Evolutionary conservation across 2,888 invertebrate genomes (phyloP), one percentile per base, ranked within the genome.

Genomic region (Platycnemis pennipes): DNA sequence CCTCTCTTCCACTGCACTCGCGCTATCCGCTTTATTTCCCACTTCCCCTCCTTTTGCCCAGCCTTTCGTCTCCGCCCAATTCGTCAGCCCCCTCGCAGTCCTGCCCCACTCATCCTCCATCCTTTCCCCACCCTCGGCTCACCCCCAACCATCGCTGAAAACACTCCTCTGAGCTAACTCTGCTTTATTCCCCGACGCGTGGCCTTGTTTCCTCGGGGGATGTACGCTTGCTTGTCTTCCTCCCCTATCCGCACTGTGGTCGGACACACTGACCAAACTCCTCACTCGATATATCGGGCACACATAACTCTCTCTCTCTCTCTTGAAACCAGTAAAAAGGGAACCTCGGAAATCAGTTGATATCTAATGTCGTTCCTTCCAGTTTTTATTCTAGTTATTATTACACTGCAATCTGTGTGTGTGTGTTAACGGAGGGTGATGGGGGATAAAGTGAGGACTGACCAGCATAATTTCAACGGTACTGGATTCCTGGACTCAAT

Each of bases 131-230:
- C 37, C 37, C 37, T 37, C 77, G 13, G 1, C 77, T 16, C 49
- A 49, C 49, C 49, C 19, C 49, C 49, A 5, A 49, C 49, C 49
- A 11, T 37, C 11, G 31, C 31, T 37, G 13, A 37, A 37, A 77
- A 37, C 37, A 77, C 77, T 37, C 37, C 77, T 77, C 77, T 11
- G 37, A 26, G 37, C 77, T 77, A 77, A 77, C 77, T 77, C 37
- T 77, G n/a, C 77, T 77, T 77, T 77, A 77, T 77, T 77, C 77
- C 37, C 77, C 37, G 37, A 77, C 37, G 63, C 77, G 77, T 77
- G 37, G 77, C 77, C 77, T 37, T 37, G 77, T 77, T 37, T 31
- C 77, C 77, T 37, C 37, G 7, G 31, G 31, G 63, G 11, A 37
- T 37, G 11, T 37, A 5, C 13, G 7, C 22, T 69, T 69, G 77